Percentiles rank a stretch among this genome's conserved stretches.
These are phyloP conservation scores for Salticus scenicus DNA, from an alignment of 2,888 invertebrate genomes.

Conservation along the genomic window DNA sequence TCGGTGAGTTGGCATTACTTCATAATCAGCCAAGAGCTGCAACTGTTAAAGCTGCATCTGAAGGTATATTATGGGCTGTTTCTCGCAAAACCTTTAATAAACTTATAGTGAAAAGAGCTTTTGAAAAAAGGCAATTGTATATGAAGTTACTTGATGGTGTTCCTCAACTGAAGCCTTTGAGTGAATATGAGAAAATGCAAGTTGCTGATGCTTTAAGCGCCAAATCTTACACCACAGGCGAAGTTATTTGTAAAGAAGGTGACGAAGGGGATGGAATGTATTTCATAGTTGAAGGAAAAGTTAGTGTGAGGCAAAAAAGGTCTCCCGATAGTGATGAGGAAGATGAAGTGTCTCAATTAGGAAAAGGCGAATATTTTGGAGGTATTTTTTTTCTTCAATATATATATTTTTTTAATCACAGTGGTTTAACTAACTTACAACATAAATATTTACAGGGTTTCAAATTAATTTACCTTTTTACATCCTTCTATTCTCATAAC, in stretches of 20 bases:
- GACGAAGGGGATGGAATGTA: slow-evolving; percentile 98
- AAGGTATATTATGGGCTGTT: slow-evolving; percentile 97
- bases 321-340: background rate
- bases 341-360: slow-evolving; percentile 79
- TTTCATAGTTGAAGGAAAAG: slow-evolving; percentile 94
- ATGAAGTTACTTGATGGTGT: slow-evolving; percentile 94
- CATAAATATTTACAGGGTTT: too few species aligned
- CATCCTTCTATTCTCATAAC: too few species aligned
- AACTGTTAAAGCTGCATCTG: slow-evolving; percentile 85
- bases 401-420: too few species aligned
- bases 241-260: slow-evolving; percentile 86
- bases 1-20: slow-evolving; percentile 96
- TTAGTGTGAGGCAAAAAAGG: slow-evolving; percentile 87
- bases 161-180: slow-evolving; percentile 94
- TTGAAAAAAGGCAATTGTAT: slow-evolving; percentile 98
- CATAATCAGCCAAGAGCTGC: slow-evolving; percentile 99
- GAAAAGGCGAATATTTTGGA: slow-evolving; percentile 90
- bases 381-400: too few species aligned
- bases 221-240: slow-evolving; percentile 83
- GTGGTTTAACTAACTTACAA: too few species aligned
- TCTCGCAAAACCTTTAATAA: slow-evolving; percentile 93
- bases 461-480: too few species aligned
- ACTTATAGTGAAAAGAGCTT: slow-evolving; percentile 95
- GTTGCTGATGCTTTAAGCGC: slow-evolving; percentile 95
- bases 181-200: slow-evolving; percentile 98